A percentile compares a stretch with the other conserved stretches of the same genome.
Evolutionary conservation across 2,888 invertebrate species (phyloP).

Genomic region (Drosophila anomelani): DNA sequence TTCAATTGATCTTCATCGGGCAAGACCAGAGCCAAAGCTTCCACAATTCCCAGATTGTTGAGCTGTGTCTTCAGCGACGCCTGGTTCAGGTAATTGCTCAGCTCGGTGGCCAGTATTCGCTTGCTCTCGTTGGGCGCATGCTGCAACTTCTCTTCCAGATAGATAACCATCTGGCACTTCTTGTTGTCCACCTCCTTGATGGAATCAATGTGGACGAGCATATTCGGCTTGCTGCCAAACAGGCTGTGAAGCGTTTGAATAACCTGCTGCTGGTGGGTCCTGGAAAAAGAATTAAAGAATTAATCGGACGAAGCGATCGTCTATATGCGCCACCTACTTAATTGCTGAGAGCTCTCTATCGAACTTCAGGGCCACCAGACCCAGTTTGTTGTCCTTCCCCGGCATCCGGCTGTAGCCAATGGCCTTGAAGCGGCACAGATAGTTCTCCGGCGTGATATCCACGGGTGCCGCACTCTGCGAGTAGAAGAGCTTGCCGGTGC

Average conservation of each 20-base stretch:
- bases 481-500: conserved; percentile 91
- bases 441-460: conserved; percentile 94
- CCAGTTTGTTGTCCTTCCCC: conserved; percentile 94
- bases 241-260: conserved; percentile 88
- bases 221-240: conserved; percentile 93
- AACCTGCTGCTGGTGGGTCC: conserved; percentile 89
- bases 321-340: conserved; percentile 86
- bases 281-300: conserved; percentile 63
- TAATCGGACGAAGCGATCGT: neutral
- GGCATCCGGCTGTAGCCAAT: conserved; percentile 96
- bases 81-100: conserved; percentile 89
- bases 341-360: conserved; percentile 93
- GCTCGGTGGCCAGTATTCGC: conserved; percentile 90
- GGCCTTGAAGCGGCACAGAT: conserved; percentile 96
- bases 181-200: conserved; percentile 91
- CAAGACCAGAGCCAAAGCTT: conserved; percentile 90
- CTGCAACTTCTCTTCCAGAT: conserved; percentile 89
- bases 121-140: conserved; percentile 87
- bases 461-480: conserved; percentile 90
- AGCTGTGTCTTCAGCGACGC: conserved; percentile 90
- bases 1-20: conserved; percentile 92
- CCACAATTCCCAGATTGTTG: conserved; percentile 89
- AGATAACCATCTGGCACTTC: conserved; percentile 91
- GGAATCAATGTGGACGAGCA: conserved; percentile 91
- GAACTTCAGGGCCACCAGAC: conserved; percentile 93